Conservation (phyloP, 2,888 invertebrate genomes). For the Megamerina dolium region DNA sequence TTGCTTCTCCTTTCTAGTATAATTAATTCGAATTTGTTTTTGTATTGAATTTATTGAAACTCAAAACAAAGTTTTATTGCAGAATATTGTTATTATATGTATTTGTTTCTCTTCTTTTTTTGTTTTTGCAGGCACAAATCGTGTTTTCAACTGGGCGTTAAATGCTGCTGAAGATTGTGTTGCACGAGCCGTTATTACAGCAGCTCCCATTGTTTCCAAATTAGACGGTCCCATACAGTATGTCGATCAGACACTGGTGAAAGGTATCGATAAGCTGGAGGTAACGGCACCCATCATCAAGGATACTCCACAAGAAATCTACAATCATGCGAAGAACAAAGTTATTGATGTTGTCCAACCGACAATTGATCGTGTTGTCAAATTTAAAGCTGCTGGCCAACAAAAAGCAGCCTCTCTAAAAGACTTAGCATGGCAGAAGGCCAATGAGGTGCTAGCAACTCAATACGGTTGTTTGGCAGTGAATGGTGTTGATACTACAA, state of each 20-base stretch:
- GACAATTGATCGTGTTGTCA: slow-evolving; percentile 48
- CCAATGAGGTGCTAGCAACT: slow-evolving; percentile 63
- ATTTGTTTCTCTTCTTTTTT: no score
- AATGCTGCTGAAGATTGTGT: slow-evolving; percentile 60
- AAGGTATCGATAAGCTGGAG: slow-evolving; percentile 61
- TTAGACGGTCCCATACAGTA: slow-evolving; percentile 54
- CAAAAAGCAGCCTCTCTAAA: slow-evolving; percentile 60
- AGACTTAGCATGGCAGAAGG: slow-evolving; percentile 66
- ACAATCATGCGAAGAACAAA: slow-evolving; percentile 55
- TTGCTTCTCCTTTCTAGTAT: no score
- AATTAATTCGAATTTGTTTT: no score
- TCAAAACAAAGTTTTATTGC: no score
- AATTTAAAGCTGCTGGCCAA: slow-evolving; percentile 45
- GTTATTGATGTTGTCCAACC: slow-evolving; percentile 56
- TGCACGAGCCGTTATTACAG: slow-evolving; percentile 57
- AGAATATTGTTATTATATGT: no score
- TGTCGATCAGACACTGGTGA: slow-evolving; percentile 63
- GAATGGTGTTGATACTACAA: slow-evolving; percentile 61
- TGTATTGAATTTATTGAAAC: no score
- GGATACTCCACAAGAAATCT: slow-evolving; percentile 58
- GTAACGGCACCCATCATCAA: slow-evolving; percentile 62
- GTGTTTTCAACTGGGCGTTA: slow-evolving; percentile 63
- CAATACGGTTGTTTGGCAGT: slow-evolving; percentile 64
- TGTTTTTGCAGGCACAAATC: slow-evolving; percentile 52
- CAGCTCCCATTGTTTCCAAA: slow-evolving; percentile 55